Evolutionary conservation across 2,113 vertebrate genomes (phyloP).

Genomic region (Eurypyga helias): DNA sequence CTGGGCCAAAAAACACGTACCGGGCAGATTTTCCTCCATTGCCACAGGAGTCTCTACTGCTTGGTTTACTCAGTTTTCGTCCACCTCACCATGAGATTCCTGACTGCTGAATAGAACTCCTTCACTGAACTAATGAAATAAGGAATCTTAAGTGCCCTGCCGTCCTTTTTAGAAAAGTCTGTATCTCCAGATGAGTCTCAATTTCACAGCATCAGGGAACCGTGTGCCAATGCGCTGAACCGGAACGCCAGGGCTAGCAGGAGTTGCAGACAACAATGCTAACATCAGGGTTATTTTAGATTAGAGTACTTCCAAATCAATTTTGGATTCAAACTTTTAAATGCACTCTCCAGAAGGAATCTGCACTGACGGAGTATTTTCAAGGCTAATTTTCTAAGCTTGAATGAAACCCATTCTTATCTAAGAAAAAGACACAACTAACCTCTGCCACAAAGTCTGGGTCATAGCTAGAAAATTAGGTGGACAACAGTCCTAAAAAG

Average conservation of each 20-base stretch:
- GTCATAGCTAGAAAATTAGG: neutral
- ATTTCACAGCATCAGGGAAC: conserved; percentile 82
- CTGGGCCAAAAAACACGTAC: neutral
- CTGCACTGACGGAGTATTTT: conserved; percentile 58
- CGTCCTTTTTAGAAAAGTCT: conserved; percentile 68
- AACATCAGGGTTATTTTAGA: conserved; percentile 80
- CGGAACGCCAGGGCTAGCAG: conserved; percentile 76
- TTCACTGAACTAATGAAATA: conserved; percentile 75
- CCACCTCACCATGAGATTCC: conserved; percentile 41
- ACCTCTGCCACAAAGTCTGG: conserved; percentile 17
- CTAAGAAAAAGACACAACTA: conserved; percentile 23
- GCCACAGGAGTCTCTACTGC: neutral
- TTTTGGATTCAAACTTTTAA: conserved; percentile 84
- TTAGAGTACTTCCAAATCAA: conserved; percentile 83
- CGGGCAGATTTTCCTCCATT: neutral
- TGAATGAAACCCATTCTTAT: conserved; percentile 25
- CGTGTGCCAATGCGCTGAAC: conserved; percentile 77
- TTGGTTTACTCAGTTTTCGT: conserved; percentile 27
- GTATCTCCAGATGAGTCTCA: conserved; percentile 77
- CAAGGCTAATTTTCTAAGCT: conserved; percentile 66
- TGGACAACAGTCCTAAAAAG: neutral
- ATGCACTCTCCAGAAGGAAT: conserved; percentile 74
- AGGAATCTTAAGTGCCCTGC: conserved; percentile 70
- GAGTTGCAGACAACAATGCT: conserved; percentile 74
- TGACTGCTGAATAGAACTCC: conserved; percentile 39